Evolutionary conservation across 2,113 vertebrate species (phyloP).

Genomic region (Cheilinus undulatus): DNA sequence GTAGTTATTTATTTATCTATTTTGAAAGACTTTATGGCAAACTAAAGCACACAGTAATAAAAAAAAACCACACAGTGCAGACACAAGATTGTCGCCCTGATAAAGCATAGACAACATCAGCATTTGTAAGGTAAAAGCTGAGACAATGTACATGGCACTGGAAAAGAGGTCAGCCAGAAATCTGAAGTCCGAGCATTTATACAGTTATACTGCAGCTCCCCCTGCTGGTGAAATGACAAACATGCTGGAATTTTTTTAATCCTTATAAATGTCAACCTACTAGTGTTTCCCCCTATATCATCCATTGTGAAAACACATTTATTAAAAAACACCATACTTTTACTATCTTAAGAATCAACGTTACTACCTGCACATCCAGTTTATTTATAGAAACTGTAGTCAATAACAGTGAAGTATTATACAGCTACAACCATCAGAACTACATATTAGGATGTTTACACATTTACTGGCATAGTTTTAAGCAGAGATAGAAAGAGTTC

Average conservation of each 20-base stretch:
- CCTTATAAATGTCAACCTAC: no score
- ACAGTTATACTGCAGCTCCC: neutral
- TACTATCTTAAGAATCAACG: no score
- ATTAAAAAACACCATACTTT: no score
- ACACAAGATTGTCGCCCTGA: neutral
- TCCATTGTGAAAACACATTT: no score
- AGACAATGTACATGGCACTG: neutral
- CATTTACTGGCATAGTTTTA: no score
- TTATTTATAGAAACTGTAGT: neutral
- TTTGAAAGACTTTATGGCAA: neutral
- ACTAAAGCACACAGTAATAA: no score
- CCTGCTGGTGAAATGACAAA: constrained; percentile 13
- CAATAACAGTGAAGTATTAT: neutral
- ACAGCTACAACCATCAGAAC: neutral
- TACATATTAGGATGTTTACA: no score
- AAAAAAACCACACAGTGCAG: no score
- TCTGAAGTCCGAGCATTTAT: neutral
- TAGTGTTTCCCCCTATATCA: no score
- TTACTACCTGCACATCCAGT: neutral
- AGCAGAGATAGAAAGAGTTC: no score
- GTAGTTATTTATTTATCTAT: neutral
- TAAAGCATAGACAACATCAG: neutral
- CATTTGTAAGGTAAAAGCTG: no score
- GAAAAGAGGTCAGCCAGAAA: neutral
- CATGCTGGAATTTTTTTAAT: no score